Evolutionary conservation across 2,797 vertebrate species (phyloP).

Genomic region (Xenops minutus): DNA sequence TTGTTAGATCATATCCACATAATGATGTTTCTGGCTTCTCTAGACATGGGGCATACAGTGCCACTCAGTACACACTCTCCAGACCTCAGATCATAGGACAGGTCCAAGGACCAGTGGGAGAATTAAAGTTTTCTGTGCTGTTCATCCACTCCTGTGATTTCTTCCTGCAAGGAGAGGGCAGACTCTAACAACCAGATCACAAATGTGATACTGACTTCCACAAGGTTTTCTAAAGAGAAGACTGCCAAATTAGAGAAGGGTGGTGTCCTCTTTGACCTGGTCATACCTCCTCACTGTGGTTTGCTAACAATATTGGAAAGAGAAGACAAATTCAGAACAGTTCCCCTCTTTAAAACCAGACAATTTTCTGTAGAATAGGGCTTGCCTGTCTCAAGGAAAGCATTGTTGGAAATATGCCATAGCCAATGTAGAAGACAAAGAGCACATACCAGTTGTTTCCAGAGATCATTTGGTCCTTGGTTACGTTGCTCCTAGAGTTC

Average conservation of each 20-base stretch:
- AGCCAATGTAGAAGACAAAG: background rate
- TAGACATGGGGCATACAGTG: background rate
- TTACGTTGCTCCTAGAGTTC: background rate
- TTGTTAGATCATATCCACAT: background rate
- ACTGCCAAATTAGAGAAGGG: background rate
- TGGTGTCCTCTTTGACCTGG: background rate
- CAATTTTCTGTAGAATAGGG: background rate
- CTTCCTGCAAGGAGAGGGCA: background rate
- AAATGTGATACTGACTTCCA: background rate
- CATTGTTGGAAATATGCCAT: background rate
- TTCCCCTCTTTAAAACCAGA: background rate
- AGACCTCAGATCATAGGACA: background rate
- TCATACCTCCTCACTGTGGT: background rate
- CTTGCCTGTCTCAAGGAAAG: background rate
- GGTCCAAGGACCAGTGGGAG: background rate
- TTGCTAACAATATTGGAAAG: background rate
- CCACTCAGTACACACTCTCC: background rate
- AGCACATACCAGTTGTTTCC: conserved; percentile 64
- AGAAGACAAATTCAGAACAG: background rate
- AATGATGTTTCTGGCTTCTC: background rate
- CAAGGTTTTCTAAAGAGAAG: background rate
- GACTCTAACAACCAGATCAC: background rate
- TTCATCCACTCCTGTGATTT: background rate
- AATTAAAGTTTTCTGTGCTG: background rate
- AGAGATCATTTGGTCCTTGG: background rate